These are phyloP conservation scores for Apostichopus japonicus DNA, from an alignment of 35 echinoderm and acorn worm species.

Conservation along the genomic window DNA sequence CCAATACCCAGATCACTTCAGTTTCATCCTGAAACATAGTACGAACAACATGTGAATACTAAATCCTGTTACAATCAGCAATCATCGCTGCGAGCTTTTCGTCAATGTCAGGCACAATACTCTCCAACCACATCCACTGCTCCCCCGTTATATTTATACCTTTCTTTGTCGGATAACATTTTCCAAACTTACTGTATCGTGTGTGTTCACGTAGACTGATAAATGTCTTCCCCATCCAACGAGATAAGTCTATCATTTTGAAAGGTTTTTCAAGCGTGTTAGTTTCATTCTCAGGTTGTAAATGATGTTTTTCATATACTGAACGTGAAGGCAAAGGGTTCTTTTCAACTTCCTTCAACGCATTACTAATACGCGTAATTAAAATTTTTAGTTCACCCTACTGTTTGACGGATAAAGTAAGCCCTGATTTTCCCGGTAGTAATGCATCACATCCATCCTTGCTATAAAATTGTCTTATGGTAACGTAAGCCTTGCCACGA, in stretches of 20 bases:
- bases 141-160: not conserved
- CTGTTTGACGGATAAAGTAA: too few species aligned
- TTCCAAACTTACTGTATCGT: not conserved
- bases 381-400: too few species aligned
- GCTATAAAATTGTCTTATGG: too few species aligned
- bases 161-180: constrained; percentile 6
- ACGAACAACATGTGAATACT: not conserved
- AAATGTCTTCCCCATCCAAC: not conserved
- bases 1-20: constrained; percentile 23
- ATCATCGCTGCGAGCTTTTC: not conserved
- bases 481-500: too few species aligned
- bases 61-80: not conserved
- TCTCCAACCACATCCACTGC: constrained; percentile 19
- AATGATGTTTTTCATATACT: too few species aligned
- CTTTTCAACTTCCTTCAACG: too few species aligned
- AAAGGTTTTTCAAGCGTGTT: not conserved
- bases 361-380: too few species aligned
- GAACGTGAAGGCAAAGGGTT: too few species aligned
- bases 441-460: too few species aligned
- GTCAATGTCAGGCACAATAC: not conserved
- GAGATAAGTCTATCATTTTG: constrained; percentile 1
- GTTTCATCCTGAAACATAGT: constrained; percentile 18
- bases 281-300: not conserved
- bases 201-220: constrained; percentile 20
- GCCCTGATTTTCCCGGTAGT: too few species aligned